Evolutionary conservation across 2,888 invertebrate genomes (phyloP).

Genomic region (Acanthosepion esculentum): DNA sequence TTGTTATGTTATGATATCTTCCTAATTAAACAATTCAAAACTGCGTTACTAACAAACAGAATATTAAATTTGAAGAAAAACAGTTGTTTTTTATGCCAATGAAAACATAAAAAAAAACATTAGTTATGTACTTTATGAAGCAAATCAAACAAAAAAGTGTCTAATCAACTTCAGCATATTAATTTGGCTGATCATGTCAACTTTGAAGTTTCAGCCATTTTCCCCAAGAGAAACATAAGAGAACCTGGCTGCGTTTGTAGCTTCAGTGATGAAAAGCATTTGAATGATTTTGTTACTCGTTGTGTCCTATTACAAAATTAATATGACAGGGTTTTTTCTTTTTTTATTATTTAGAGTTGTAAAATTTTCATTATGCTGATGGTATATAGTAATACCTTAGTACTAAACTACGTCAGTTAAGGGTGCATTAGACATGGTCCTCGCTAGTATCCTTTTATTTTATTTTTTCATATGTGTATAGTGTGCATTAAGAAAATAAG

Average conservation of each 20-base stretch:
- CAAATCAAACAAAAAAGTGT: background rate
- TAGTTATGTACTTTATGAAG: no score
- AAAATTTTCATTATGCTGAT: no score
- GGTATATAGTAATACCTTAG: no score
- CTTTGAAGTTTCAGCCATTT: background rate
- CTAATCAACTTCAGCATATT: background rate
- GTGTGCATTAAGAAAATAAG: no score
- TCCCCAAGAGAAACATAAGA: background rate
- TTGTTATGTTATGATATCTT: slow-evolving; percentile 4
- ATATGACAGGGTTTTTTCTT: background rate
- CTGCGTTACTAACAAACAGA: background rate
- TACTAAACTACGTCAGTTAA: no score
- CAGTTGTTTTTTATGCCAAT: no score
- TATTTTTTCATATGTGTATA: no score
- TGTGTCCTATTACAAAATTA: background rate
- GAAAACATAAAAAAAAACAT: no score
- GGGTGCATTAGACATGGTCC: no score
- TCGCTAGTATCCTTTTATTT: no score
- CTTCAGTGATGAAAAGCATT: background rate
- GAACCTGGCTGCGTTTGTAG: background rate
- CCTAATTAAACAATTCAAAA: background rate
- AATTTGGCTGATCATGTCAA: background rate
- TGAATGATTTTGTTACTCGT: background rate
- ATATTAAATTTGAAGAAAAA: background rate
- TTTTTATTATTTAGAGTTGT: no score